These are phyloP conservation scores for Myotis yumanensis DNA, from an alignment of 2,113 vertebrate genomes.

Conservation along the genomic window DNA sequence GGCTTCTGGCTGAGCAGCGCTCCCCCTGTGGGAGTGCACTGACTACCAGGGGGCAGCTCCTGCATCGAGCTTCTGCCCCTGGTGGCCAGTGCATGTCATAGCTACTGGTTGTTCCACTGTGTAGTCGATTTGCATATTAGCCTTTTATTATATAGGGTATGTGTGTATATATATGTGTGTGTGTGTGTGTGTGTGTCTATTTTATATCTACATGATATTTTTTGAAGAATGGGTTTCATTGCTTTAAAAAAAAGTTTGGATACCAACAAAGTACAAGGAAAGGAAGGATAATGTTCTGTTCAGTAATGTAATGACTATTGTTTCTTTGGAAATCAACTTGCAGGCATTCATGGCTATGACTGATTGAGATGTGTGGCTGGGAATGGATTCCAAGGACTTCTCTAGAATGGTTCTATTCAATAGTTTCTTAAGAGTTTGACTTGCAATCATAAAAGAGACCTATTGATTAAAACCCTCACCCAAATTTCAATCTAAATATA, in stretches of 20 bases:
- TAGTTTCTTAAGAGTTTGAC: neutral
- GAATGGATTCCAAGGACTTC: neutral
- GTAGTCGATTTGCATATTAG: too few relatives aligned
- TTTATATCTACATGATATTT: neutral
- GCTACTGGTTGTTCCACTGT: too few relatives aligned
- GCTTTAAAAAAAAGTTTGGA: slow-evolving; percentile 27
- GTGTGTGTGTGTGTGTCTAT: neutral
- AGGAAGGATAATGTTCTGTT: neutral
- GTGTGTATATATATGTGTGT: too few relatives aligned
- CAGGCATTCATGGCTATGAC: neutral
- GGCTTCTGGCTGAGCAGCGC: too few relatives aligned
- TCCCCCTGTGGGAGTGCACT: too few relatives aligned
- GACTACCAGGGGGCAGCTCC: too few relatives aligned
- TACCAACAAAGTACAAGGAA: neutral
- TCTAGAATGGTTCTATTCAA: neutral
- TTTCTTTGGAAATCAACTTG: neutral
- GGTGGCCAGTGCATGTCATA: too few relatives aligned
- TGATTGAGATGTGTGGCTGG: neutral
- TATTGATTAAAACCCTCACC: slow-evolving; percentile 17
- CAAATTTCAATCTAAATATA: neutral
- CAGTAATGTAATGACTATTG: neutral
- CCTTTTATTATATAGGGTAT: too few relatives aligned
- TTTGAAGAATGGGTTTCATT: neutral
- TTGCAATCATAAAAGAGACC: neutral
- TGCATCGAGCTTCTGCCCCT: too few relatives aligned